Evolutionary conservation across 2,797 vertebrate genomes (phyloP).

Genomic region (Distichodus sexfasciatus): DNA sequence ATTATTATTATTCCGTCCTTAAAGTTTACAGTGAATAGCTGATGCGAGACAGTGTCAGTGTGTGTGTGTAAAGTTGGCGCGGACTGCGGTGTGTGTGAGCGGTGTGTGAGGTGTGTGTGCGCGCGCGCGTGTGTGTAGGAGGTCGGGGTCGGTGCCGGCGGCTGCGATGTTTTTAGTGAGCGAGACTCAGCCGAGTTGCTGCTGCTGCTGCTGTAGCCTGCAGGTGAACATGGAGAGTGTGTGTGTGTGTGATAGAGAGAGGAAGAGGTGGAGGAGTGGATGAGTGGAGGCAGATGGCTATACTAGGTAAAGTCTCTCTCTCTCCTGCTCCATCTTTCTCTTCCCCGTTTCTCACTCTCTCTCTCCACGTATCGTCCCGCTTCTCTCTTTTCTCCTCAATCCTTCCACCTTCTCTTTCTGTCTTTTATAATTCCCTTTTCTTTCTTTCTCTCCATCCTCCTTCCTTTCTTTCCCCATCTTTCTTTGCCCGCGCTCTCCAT

Average conservation of each 20-base stretch:
- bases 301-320: too few species aligned
- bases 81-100: conserved; percentile 14
- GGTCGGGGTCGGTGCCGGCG: conserved; percentile 48
- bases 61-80: too few species aligned
- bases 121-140: conserved; percentile 51
- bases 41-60: neutral
- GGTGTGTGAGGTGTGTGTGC: conserved; percentile 31
- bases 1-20: neutral
- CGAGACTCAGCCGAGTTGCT: conserved; percentile 47
- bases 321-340: too few species aligned
- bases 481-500: too few species aligned
- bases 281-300: too few species aligned
- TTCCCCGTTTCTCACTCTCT: too few species aligned
- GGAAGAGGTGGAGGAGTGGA: neutral
- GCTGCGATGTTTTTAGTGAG: conserved; percentile 53
- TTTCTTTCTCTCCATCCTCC: too few species aligned
- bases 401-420: too few species aligned
- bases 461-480: too few species aligned
- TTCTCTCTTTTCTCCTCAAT: too few species aligned
- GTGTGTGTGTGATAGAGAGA: conserved; percentile 14
- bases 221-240: conserved; percentile 44
- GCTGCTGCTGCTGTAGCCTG: conserved; percentile 54
- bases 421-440: too few species aligned
- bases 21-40: conserved; percentile 30
- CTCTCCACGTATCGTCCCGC: too few species aligned